Evolutionary conservation across 2,888 invertebrate genomes (phyloP).

Genomic region (Merodon equestris): DNA sequence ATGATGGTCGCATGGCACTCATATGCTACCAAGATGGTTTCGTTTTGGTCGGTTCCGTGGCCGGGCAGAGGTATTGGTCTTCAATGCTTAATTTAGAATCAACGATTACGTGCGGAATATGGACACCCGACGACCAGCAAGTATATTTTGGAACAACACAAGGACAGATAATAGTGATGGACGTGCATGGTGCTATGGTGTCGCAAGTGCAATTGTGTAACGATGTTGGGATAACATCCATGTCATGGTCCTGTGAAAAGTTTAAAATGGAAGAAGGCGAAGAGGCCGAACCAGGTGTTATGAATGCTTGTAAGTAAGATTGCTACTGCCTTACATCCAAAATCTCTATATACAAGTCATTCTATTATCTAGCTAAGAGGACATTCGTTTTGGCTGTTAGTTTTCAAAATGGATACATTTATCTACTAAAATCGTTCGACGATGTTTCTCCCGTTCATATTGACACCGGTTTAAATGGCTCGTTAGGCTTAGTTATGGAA

Average conservation of each 20-base stretch:
- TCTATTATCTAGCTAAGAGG: conserved; percentile 80
- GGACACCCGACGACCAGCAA: conserved; percentile 98
- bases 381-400: conserved; percentile 92
- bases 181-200: conserved; percentile 97
- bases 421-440: conserved; percentile 93
- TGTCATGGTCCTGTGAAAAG: conserved; percentile 98
- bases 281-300: conserved; percentile 83
- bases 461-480: conserved; percentile 87
- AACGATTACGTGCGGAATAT: conserved; percentile 96
- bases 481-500: conserved; percentile 90
- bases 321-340: too few relatives aligned
- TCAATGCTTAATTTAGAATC: conserved; percentile 97
- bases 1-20: conserved; percentile 98
- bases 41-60: conserved; percentile 97
- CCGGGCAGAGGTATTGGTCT: conserved; percentile 98
- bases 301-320: conserved; percentile 78
- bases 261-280: conserved; percentile 98
- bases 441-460: conserved; percentile 94
- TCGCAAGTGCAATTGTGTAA: conserved; percentile 93
- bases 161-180: conserved; percentile 97
- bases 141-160: conserved; percentile 97
- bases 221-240: conserved; percentile 91
- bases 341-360: too few relatives aligned
- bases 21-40: conserved; percentile 99
- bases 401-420: conserved; percentile 93